Evolutionary conservation across 1,140 invertebrate genomes (phyloP).

Genomic region (Drosophila subobscura): DNA sequence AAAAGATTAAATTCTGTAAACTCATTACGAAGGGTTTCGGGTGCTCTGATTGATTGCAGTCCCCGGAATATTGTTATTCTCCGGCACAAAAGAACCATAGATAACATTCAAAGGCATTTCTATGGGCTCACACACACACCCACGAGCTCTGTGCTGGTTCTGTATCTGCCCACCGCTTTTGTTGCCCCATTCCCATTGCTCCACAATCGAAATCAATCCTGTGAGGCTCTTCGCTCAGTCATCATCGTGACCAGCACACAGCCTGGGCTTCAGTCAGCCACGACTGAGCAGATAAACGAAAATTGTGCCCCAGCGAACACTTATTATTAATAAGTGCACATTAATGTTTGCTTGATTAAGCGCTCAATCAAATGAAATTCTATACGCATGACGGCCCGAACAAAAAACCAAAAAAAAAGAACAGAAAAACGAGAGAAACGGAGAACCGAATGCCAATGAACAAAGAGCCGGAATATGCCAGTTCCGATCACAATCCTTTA

Average conservation of each 20-base stretch:
- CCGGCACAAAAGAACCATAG: background rate
- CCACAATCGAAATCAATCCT: constrained; percentile 24
- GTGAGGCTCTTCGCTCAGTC: constrained; percentile 20
- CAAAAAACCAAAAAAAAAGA: constrained; percentile 36
- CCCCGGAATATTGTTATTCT: background rate
- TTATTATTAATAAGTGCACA: constrained; percentile 81
- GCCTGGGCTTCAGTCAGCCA: constrained; percentile 62
- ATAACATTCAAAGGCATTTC: constrained; percentile 13
- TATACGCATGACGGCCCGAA: constrained; percentile 70
- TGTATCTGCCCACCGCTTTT: no score
- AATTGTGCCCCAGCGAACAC: constrained; percentile 43
- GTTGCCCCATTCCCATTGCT: background rate
- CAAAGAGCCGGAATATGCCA: constrained; percentile 8
- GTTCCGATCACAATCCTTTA: constrained; percentile 8
- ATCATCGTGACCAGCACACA: constrained; percentile 43
- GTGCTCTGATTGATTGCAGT: constrained; percentile 12
- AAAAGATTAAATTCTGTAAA: constrained; percentile 23
- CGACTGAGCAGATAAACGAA: constrained; percentile 75
- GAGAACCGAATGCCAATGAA: constrained; percentile 42
- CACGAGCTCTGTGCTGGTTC: background rate
- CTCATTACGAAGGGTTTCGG: constrained; percentile 8
- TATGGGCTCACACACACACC: background rate
- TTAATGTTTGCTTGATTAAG: constrained; percentile 81
- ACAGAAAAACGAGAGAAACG: background rate
- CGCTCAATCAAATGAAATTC: constrained; percentile 81